phyloP scores from a whole-genome alignment of 2,888 invertebrate genomes.

The Athalia circularis region DNA sequence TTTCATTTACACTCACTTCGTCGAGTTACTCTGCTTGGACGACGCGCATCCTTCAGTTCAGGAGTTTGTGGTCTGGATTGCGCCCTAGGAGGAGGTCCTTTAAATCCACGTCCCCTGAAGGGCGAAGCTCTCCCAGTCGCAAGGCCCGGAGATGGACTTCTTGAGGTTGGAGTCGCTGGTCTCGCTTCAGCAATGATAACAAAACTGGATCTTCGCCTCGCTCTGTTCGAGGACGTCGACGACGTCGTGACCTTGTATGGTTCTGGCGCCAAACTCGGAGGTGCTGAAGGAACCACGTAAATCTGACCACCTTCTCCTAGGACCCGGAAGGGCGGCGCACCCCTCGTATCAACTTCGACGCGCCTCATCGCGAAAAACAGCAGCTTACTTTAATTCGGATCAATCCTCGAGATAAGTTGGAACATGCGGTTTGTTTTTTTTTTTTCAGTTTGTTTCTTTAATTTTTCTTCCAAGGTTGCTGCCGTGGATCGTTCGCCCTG shows the following conservation, averaged over 20 bases:
- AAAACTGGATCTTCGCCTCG: slow-evolving; percentile 82
- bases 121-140: slow-evolving; percentile 77
- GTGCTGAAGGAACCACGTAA: slow-evolving; percentile 61
- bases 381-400: too few relatives aligned
- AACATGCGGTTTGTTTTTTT: not conserved
- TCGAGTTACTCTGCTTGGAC: slow-evolving; percentile 3
- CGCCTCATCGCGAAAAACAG: slow-evolving; percentile 44
- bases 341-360: slow-evolving; percentile 48
- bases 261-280: slow-evolving; percentile 68
- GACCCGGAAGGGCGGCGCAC: slow-evolving; percentile 46
- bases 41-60: slow-evolving; percentile 53
- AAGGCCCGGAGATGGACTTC: slow-evolving; percentile 74
- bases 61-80: slow-evolving; percentile 78
- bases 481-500: too few relatives aligned
- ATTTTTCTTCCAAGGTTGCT: too few relatives aligned
- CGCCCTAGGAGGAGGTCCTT: slow-evolving; percentile 70
- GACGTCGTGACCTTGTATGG: slow-evolving; percentile 68
- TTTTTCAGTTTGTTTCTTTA: not conserved
- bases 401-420: not conserved
- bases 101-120: slow-evolving; percentile 79
- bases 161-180: slow-evolving; percentile 74
- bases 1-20: slow-evolving; percentile 22
- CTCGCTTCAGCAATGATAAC: slow-evolving; percentile 81
- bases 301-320: slow-evolving; percentile 28
- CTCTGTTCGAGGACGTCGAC: slow-evolving; percentile 74